phyloP scores from a whole-genome alignment of 2,113 vertebrate species.

The Eurystomus gularis region DNA sequence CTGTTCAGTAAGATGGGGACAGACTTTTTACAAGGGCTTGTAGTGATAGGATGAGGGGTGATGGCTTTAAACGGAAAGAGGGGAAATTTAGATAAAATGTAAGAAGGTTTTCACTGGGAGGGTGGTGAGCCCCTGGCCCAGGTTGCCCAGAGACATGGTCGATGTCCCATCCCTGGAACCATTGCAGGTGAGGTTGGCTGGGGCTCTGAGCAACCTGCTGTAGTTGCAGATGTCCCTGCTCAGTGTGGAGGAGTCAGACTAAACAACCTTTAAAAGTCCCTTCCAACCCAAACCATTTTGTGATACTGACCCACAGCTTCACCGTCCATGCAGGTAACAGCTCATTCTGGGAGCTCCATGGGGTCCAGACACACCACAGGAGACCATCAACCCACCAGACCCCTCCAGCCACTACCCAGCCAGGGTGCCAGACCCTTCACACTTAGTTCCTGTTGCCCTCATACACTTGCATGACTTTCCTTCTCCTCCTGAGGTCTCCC shows the following conservation, averaged over 20 bases:
- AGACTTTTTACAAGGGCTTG: not conserved
- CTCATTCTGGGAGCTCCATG: fast-evolving
- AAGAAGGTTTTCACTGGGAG: no score
- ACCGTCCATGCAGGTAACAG: fast-evolving
- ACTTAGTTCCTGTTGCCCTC: fast-evolving
- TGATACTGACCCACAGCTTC: not conserved
- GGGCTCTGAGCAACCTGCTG: no score
- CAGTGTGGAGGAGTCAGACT: no score
- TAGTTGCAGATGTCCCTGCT: no score
- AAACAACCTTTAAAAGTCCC: no score
- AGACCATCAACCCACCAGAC: not conserved
- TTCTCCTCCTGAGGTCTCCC: not conserved
- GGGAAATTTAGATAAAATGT: no score
- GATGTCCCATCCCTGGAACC: no score
- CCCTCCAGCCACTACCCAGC: not conserved
- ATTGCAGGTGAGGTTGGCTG: no score
- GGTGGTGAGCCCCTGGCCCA: no score
- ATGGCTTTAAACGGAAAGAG: not conserved
- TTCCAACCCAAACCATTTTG: no score
- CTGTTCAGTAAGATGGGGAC: not conserved
- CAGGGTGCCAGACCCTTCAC: not conserved
- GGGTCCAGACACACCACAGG: not conserved
- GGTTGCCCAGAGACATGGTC: no score
- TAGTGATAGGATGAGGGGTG: not conserved
- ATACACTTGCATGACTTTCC: fast-evolving